phyloP scores from a whole-genome alignment of 2,113 vertebrate species.

The Ophthalmolycus amberensis region DNA sequence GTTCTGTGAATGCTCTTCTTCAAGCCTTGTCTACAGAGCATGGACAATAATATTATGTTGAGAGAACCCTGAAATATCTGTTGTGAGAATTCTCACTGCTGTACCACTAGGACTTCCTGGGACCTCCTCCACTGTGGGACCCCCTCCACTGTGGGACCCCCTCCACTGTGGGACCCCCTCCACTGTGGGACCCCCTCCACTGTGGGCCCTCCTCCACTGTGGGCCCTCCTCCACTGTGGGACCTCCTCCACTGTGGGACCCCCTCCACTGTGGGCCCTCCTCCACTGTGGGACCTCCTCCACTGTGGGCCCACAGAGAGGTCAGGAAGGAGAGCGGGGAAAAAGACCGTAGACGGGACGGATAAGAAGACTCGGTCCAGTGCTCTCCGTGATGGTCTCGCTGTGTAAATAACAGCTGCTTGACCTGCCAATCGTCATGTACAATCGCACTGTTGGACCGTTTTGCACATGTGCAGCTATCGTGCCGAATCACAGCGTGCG shows the following conservation, averaged over 20 bases:
- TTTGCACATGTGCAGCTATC: slow-evolving; percentile 18
- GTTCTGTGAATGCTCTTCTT: too few species aligned
- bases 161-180: too few species aligned
- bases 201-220: background rate
- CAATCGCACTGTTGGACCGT: background rate
- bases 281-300: too few species aligned
- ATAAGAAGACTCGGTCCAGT: slow-evolving; percentile 7
- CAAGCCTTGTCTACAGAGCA: too few species aligned
- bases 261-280: too few species aligned
- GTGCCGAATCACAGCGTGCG: slow-evolving; percentile 4
- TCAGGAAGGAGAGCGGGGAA: slow-evolving; percentile 1
- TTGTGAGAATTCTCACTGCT: background rate
- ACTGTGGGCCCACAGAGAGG: background rate
- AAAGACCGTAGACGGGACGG: background rate
- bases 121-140: too few species aligned
- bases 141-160: too few species aligned
- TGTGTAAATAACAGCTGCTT: slow-evolving; percentile 22
- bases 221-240: background rate
- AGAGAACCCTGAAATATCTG: too few species aligned
- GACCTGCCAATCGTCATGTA: slow-evolving; percentile 31
- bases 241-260: too few species aligned
- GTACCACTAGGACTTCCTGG: background rate
- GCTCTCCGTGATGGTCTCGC: slow-evolving; percentile 24
- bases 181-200: too few species aligned
- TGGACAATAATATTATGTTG: too few species aligned